Percentiles rank a stretch among this genome's conserved stretches.
Conservation (phyloP, 2,797 vertebrate genomes). For the Threskiornis aethiopicus region DNA sequence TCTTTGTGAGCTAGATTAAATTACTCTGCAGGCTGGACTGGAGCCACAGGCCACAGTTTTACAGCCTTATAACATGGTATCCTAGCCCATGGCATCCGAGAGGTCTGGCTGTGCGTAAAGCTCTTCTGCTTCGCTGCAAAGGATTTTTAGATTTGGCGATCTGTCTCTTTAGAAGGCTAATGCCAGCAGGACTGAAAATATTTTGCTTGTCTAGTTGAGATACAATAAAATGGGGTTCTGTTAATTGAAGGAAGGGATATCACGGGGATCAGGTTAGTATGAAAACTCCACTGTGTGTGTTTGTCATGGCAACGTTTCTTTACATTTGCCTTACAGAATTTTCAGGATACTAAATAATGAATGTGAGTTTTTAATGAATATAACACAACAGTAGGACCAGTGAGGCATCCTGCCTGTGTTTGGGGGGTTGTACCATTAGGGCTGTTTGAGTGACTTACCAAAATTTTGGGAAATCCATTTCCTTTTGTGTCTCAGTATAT, state of each 20-base stretch:
- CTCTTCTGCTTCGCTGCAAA: not conserved
- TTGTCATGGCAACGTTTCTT: conserved; percentile 1
- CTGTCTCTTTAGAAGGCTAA: not conserved
- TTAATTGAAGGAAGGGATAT: not conserved
- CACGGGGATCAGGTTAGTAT: not conserved
- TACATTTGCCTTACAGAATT: not conserved
- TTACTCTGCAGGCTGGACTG: conserved; percentile 33
- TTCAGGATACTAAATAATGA: not conserved
- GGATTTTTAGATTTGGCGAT: not conserved
- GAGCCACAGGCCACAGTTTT: conserved; percentile 37
- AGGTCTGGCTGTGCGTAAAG: not conserved
- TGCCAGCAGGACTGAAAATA: not conserved
- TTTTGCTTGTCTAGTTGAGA: conserved; percentile 22
- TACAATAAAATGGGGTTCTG: not conserved
- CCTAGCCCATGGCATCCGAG: conserved; percentile 20
- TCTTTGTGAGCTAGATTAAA: conserved; percentile 56
- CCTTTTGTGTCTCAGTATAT: not conserved
- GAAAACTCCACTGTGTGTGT: not conserved
- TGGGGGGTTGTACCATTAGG: not conserved
- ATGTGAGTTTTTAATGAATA: not conserved
- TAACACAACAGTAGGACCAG: not conserved
- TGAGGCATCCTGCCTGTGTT: not conserved
- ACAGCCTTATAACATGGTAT: conserved; percentile 20
- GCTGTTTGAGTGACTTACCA: not conserved
- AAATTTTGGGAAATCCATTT: not conserved